Evolutionary conservation across 2,797 vertebrate genomes (phyloP).

Genomic region (Acanthis flammea): DNA sequence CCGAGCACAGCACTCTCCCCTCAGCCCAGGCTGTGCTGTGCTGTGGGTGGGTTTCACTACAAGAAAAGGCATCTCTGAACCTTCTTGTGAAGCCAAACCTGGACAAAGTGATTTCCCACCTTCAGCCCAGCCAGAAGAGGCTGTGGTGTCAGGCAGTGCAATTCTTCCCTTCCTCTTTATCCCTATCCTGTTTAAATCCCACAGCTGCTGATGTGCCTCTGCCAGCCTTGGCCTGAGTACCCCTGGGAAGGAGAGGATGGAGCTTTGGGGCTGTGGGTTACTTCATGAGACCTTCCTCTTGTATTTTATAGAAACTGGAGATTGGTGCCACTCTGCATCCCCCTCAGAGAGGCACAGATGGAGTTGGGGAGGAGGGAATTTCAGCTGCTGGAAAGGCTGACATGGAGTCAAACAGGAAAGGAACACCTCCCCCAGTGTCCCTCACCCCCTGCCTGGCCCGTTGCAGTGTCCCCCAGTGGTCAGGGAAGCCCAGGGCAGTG

Average conservation of each 20-base stretch:
- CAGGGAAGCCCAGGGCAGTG: neutral
- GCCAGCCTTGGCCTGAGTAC: accelerated
- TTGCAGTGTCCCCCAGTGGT: neutral
- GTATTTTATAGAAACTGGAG: neutral
- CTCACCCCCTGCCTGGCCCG: accelerated
- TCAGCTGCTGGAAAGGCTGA: neutral
- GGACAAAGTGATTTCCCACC: slow-evolving; percentile 12
- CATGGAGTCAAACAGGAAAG: neutral
- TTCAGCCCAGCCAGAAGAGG: neutral
- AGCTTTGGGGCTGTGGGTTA: neutral
- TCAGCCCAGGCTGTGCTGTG: accelerated
- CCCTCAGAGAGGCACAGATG: neutral
- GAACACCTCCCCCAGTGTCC: neutral
- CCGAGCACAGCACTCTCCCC: accelerated
- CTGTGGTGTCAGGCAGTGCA: neutral
- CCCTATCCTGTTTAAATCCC: neutral
- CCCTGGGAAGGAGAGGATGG: neutral
- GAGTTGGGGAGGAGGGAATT: neutral
- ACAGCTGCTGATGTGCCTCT: neutral
- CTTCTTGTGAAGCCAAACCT: neutral
- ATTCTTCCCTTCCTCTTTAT: neutral
- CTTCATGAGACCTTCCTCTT: neutral
- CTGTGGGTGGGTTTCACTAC: neutral
- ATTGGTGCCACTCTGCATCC: neutral
- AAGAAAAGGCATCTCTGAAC: neutral